phyloP scores from a whole-genome alignment of 2,797 vertebrate genomes.

The Lagodon rhomboides region DNA sequence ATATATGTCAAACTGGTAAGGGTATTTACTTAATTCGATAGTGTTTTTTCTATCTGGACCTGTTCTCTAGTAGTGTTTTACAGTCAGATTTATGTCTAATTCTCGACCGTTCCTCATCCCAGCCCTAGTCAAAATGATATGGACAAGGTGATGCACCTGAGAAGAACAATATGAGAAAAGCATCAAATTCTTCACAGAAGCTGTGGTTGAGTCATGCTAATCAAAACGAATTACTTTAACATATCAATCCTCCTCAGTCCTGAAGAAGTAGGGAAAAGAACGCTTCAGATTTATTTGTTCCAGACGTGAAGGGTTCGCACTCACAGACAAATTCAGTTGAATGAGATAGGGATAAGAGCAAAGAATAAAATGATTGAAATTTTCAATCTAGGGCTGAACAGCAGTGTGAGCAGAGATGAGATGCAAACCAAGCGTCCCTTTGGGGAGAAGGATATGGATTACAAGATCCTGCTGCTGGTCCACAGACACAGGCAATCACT shows the following conservation, averaged over 20 bases:
- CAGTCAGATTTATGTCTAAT: background rate
- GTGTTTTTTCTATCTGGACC: background rate
- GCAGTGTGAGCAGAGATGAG: constrained; percentile 69
- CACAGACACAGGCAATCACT: constrained; percentile 75
- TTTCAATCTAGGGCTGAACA: constrained; percentile 74
- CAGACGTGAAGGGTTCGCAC: constrained; percentile 55
- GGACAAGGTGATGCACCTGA: background rate
- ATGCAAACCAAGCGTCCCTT: constrained; percentile 79
- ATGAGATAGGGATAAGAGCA: constrained; percentile 56
- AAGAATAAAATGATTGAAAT: constrained; percentile 75
- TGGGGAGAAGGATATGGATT: constrained; percentile 77
- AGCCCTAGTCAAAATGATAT: constrained; percentile 12
- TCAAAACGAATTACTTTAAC: constrained; percentile 64
- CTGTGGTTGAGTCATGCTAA: constrained; percentile 43
- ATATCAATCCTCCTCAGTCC: constrained; percentile 40
- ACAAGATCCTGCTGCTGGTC: constrained; percentile 74
- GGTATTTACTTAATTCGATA: background rate
- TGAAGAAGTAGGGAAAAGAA: constrained; percentile 36
- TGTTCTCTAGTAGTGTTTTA: background rate
- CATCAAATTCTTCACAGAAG: constrained; percentile 12
- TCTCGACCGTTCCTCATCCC: background rate
- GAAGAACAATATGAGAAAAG: constrained; percentile 17
- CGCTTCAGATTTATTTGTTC: constrained; percentile 60
- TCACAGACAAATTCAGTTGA: constrained; percentile 56
- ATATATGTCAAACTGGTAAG: background rate